A percentile compares a stretch with the other conserved stretches of the same genome.
Evolutionary conservation across 1,140 invertebrate species (phyloP).

Genomic region (Dolichoris vasculosae): DNA sequence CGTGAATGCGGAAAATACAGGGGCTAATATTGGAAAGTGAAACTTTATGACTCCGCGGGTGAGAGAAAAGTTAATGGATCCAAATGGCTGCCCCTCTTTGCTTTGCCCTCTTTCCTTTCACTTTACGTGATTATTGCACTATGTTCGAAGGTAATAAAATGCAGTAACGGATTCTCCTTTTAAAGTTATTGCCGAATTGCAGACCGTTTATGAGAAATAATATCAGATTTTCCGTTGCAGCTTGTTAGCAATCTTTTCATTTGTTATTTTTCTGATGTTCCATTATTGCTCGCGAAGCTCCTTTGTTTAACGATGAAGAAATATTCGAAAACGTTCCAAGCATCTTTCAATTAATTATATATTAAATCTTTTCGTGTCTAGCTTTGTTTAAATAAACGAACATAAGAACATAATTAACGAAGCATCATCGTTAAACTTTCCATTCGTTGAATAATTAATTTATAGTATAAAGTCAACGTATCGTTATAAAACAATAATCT

Average conservation of each 20-base stretch:
- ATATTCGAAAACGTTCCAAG: no score
- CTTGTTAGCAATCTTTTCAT: background rate
- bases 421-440: no score
- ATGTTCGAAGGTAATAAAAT: background rate
- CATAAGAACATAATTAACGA: no score
- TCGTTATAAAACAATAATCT: no score
- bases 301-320: no score
- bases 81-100: background rate
- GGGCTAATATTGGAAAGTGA: constrained; percentile 42
- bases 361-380: background rate
- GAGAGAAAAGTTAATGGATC: constrained; percentile 25
- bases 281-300: no score
- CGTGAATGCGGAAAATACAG: background rate
- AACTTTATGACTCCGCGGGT: constrained; percentile 7
- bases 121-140: background rate
- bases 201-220: background rate
- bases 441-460: no score
- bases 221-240: background rate
- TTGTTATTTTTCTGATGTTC: background rate
- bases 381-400: no score
- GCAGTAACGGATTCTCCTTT: background rate
- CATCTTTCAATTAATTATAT: background rate
- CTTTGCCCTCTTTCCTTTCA: background rate
- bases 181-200: constrained; percentile 1
- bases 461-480: no score